phyloP scores from a whole-genome alignment of 2,113 vertebrate species.

The Patagioenas fasciata region DNA sequence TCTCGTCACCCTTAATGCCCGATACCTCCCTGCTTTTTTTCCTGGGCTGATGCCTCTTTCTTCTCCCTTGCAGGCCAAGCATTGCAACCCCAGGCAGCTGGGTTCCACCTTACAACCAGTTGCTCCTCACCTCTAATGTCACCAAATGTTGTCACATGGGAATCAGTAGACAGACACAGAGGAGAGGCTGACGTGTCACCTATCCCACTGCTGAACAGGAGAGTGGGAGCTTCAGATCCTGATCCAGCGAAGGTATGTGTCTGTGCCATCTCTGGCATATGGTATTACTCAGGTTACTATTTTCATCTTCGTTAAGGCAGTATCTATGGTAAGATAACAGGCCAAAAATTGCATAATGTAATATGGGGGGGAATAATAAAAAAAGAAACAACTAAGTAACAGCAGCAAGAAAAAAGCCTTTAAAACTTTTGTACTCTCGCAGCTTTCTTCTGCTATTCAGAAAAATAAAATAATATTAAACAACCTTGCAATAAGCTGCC shows the following conservation, averaged over 20 bases:
- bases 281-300: conserved; percentile 16
- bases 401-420: not conserved
- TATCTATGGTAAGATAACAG: not conserved
- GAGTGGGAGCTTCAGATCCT: rapidly evolving
- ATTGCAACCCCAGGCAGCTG: not conserved
- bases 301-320: not conserved
- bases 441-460: not conserved
- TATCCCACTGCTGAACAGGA: not conserved
- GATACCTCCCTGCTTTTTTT: not conserved
- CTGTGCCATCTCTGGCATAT: not conserved
- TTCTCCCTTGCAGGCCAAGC: not conserved
- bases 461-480: not conserved
- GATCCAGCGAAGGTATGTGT: not conserved
- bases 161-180: not conserved
- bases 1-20: not conserved
- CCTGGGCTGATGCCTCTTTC: not conserved
- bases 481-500: conserved; percentile 19
- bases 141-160: rapidly evolving
- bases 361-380: rapidly evolving
- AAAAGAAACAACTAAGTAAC: not conserved
- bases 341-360: not conserved
- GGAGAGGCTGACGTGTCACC: not conserved
- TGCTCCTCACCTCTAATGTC: not conserved
- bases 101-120: rapidly evolving
- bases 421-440: not conserved